Evolutionary conservation across 2,113 vertebrate species (phyloP), one percentile per base, ranked within the genome.

Genomic region (Gallinago paraguaiae): DNA sequence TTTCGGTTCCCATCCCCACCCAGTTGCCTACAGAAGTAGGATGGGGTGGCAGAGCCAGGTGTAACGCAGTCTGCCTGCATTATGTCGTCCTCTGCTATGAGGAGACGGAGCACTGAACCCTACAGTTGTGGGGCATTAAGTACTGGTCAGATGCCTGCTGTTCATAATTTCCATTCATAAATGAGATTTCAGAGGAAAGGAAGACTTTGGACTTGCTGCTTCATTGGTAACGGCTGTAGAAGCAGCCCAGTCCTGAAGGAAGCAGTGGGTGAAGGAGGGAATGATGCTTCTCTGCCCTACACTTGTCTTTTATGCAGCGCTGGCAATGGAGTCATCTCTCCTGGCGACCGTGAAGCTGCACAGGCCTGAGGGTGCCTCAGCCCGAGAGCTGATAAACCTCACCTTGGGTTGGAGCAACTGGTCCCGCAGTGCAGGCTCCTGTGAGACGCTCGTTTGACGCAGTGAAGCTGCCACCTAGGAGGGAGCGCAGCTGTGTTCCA

Each of bases 381-480:
- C 54, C 64, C 3, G 0, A 28, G 59, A 78, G 35, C 45, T 53
- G 30, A 30, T 10, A 31, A 14, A 28, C 0, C 1, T 4, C 5
- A 7, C 19, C 22, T 7, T 63, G 63, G 22, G 20, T 30, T 65
- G 45, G 78, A 88, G 68, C 56, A 64, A 37, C 56, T 2, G 2
- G 39, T 68, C 31, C 51, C 65, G 46, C 59, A 2, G 4, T 5
- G 50, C 71, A 50, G 70, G 65, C 61, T 68, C 2, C 0, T 6
- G 23, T 6, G 2, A 82, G 37, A 5, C 68, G 27, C 39, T 74
- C 3, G 0, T 39, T 69, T 65, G 41, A 65, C 16, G 17, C 17
- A 22, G 17, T 59, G 79, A 15, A 63, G 39, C 37, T 77, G 9
- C 37, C 41, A 43, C 41, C 11, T 33, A 22, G 33, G 69, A 90